These are phyloP conservation scores for Holotrichia oblita DNA, from an alignment of 1,140 invertebrate species.

Conservation along the genomic window DNA sequence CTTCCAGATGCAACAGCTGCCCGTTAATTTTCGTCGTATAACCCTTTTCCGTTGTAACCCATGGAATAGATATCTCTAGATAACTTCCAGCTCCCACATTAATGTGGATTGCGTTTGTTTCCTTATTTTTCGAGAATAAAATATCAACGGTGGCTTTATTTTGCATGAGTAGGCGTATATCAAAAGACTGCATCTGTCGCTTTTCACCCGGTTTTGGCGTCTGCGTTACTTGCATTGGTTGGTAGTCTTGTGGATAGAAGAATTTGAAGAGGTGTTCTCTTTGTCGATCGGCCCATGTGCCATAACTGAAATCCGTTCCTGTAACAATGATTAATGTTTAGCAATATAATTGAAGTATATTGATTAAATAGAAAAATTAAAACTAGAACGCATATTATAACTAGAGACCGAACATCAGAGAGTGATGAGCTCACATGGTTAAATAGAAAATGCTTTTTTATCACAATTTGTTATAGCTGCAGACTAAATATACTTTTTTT, in stretches of 20 bases:
- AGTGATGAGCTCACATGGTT: too few species aligned
- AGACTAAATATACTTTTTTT: too few species aligned
- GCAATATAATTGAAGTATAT: neutral
- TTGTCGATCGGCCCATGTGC: conserved; percentile 97
- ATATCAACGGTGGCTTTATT: conserved; percentile 95
- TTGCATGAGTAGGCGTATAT: conserved; percentile 89
- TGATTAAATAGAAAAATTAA: too few species aligned
- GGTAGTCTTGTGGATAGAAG: conserved; percentile 93
- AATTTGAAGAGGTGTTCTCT: conserved; percentile 95
- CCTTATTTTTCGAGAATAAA: conserved; percentile 95
- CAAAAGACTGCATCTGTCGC: conserved; percentile 89
- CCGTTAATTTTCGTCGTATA: conserved; percentile 92
- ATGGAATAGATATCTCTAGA: conserved; percentile 94
- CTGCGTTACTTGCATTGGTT: conserved; percentile 78
- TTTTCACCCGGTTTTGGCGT: conserved; percentile 86
- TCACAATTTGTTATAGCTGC: too few species aligned
- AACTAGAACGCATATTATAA: too few species aligned
- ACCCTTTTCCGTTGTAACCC: conserved; percentile 83
- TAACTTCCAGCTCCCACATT: conserved; percentile 94
- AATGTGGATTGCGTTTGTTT: conserved; percentile 96
- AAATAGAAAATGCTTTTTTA: too few species aligned
- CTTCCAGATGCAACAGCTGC: conserved; percentile 91
- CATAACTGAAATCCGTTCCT: conserved; percentile 95
- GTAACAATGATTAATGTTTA: neutral
- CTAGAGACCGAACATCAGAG: too few species aligned